Evolutionary conservation across 2,888 invertebrate species (phyloP), one percentile per base, ranked within the genome.

Genomic region (Camponotus fellah): DNA sequence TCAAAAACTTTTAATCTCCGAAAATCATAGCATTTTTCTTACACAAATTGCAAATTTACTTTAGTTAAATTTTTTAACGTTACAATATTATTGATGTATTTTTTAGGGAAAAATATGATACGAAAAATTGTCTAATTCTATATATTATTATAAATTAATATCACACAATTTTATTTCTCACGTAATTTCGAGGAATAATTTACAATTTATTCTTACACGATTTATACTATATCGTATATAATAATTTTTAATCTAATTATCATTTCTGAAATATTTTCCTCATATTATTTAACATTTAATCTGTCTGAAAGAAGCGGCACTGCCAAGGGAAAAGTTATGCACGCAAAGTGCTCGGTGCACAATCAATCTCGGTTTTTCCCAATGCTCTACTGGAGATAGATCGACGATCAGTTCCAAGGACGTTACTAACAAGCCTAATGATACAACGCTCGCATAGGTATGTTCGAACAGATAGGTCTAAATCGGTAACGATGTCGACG

Each of bases 381-480:
- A 64, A 72, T 26, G 46, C 56, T 79, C 12, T 34, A 40, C 71
- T 60, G 72, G 72, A 80, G 72, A 60, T 58, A 60, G 34, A 79
- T 46, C 46, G 53, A 64, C 53, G 76, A 72, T 82, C 87, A 56
- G 82, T 87, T 85, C 69, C 85, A 46, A 83, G 85, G 32, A 58
- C 53, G 58, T 32, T 65, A 83, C 86, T 91, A 91, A 91, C 87
- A 85, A 89, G 89, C 87, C 91, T 92, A 92, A 92, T 90, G 91
- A 91, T 91, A 86, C 75, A 81, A 84, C 85, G 90, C 68, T 81
- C 69, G 82, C 64, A 77, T 69, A 88, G 89, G 88, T 89, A 87
- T 86, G 85, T 91, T 85, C 90, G 89, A 92, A 92, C 91, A 88
- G 90, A 92, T 88, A 92, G 90, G 87, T 91, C 92, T 92, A 92